Evolutionary conservation across 2,888 invertebrate genomes (phyloP).

Genomic region (Meiosimyza platycephala): DNA sequence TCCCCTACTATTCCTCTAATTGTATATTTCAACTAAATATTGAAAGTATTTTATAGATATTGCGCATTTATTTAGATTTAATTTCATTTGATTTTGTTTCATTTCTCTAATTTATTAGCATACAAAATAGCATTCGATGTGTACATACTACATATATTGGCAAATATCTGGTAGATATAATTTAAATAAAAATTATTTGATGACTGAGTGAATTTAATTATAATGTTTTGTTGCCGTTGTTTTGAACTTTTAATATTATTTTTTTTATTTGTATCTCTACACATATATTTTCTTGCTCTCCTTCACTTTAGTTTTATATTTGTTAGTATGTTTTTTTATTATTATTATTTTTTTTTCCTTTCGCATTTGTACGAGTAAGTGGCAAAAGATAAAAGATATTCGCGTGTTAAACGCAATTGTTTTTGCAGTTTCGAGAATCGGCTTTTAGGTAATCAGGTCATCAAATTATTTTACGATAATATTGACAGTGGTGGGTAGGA

Average conservation of each 20-base stretch:
- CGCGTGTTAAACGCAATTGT: slow-evolving; percentile 10
- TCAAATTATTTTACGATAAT: slow-evolving; percentile 5
- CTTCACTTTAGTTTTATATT: slow-evolving; percentile 6
- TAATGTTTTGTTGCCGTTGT: slow-evolving; percentile 9
- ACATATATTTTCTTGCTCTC: neutral
- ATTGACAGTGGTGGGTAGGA: too few relatives aligned
- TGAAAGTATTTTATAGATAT: slow-evolving; percentile 23
- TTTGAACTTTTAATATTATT: slow-evolving; percentile 2
- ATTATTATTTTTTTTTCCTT: slow-evolving; percentile 16
- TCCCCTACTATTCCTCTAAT: too few relatives aligned
- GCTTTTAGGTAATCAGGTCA: slow-evolving; percentile 12
- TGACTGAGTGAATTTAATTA: slow-evolving; percentile 31
- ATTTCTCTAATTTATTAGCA: slow-evolving; percentile 19
- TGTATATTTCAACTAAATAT: neutral
- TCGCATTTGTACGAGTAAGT: slow-evolving; percentile 9
- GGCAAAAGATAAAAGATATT: slow-evolving; percentile 19
- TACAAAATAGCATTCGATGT: slow-evolving; percentile 11
- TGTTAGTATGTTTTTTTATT: neutral
- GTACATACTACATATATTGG: too few relatives aligned
- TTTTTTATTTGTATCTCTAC: slow-evolving; percentile 10
- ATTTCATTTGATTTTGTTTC: slow-evolving; percentile 21
- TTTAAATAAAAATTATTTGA: slow-evolving; percentile 28
- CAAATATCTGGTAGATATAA: neutral
- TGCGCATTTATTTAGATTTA: slow-evolving; percentile 33
- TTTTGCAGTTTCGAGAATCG: neutral